Percentiles rank a stretch among this genome's conserved stretches.
phyloP scores from a whole-genome alignment of 2,797 vertebrate genomes.

The Smutsia temminckii region DNA sequence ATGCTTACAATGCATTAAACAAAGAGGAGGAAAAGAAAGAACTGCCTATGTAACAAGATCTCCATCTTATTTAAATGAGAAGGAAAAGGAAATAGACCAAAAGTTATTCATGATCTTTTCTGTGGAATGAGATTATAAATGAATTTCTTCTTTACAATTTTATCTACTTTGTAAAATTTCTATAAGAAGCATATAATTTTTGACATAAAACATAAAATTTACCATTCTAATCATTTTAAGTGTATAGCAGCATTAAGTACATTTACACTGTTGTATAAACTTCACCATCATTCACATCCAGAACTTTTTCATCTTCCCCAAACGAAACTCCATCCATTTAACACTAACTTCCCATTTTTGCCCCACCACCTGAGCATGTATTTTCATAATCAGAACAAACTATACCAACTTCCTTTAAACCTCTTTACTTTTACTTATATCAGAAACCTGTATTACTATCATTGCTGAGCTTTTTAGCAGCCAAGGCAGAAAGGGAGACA shows the following conservation, averaged over 20 bases:
- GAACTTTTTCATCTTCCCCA: not conserved
- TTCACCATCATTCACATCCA: not conserved
- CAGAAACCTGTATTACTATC: not conserved
- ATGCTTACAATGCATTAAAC: not conserved
- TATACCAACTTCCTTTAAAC: not conserved
- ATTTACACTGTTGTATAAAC: not conserved
- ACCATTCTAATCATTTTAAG: not conserved
- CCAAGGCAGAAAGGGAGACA: conserved; percentile 11
- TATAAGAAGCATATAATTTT: not conserved
- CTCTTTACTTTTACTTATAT: not conserved
- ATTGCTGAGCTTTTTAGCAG: not conserved
- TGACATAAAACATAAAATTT: conserved; percentile 8
- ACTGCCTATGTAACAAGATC: not conserved
- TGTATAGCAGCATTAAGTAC: not conserved
- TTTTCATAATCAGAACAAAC: conserved; percentile 41
- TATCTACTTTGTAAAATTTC: conserved; percentile 13
- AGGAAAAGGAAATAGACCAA: conserved; percentile 8
- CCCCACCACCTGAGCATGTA: not conserved
- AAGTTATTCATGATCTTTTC: not conserved
- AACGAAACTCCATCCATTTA: not conserved
- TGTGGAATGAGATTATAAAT: not conserved
- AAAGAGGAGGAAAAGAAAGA: not conserved
- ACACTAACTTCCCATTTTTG: not conserved
- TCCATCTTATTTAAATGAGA: not conserved
- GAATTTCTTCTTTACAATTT: conserved; percentile 12